Base-by-base conservation (phyloP, 1,140 invertebrate genomes). In the Drosophila ficusphila region DNA sequence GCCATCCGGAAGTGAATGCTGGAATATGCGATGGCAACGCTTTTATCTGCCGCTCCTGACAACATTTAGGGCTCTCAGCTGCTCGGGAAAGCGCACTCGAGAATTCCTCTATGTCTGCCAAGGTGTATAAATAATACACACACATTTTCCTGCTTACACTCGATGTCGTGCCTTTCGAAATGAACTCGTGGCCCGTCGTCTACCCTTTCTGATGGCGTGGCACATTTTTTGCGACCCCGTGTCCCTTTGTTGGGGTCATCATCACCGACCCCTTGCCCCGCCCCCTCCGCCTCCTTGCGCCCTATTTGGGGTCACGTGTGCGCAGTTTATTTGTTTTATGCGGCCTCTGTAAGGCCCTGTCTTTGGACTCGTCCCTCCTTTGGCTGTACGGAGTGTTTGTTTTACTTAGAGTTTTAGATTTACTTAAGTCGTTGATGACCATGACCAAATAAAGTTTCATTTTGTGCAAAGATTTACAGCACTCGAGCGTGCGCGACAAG, bases 351-450 rank as follows among this genome's bases (percentile, higher is more conserved):
- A 39, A 57, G 46, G 12, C 33, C 42, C 19, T 61, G 41, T 33
- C 60, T 33, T 51, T 16, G 25, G 56, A 44, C 29, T 46, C 16
- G 27, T 14, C n/a, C 14, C n/a, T 36, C n/a, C 16, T 41, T 21
- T 27, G 29, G 23, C 18, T 29, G 27, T 57, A 39, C 53, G 57
- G 48, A 76, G 79, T 85, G 77, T 86, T 86, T 86, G 74, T 78
- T 82, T 86, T 88, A 88, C 82, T 88, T 86, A 88, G 82, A 86
- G 81, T 86, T 82, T 88, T 88, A 74, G 82, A 86, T 86, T 86
- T 86, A 88, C 77, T 88, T 71, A 82, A 86, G 82, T 86, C 82
- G 68, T 70, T 86, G 81, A 86, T 88, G 82, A 86, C 81, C 81
- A 81, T 86, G 82, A 82, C 82, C 81, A 86, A 86, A 86, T 86